These are phyloP conservation scores for Lagorchestes hirsutus DNA, from an alignment of 2,797 vertebrate genomes.

Conservation along the genomic window DNA sequence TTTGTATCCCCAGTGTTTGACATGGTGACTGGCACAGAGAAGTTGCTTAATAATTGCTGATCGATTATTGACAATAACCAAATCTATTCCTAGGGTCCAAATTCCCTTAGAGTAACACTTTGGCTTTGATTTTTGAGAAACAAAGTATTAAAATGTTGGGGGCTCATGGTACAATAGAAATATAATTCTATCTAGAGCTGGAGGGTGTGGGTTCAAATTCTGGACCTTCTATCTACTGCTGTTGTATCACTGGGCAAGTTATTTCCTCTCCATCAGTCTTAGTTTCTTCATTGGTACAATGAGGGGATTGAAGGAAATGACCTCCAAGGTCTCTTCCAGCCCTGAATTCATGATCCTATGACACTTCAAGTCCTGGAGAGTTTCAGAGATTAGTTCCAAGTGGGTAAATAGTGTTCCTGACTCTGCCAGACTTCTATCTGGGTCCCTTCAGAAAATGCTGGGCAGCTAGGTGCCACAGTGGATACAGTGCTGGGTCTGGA, in stretches of 20 bases:
- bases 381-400: constrained; percentile 43
- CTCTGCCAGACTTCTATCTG: constrained; percentile 21
- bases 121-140: constrained; percentile 45
- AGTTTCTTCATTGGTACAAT: background rate
- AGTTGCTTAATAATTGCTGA: background rate
- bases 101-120: constrained; percentile 22
- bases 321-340: background rate
- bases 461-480: background rate
- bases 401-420: constrained; percentile 26
- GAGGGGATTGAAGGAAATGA: background rate
- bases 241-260: background rate
- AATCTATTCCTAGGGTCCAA: background rate
- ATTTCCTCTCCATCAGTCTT: background rate
- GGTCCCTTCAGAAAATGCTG: background rate
- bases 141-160: background rate
- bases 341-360: constrained; percentile 19
- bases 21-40: background rate
- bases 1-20: background rate
- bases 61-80: constrained; percentile 9
- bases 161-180: background rate
- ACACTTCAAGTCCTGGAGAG: constrained; percentile 43
- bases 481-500: background rate
- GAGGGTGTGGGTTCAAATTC: background rate
- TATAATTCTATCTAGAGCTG: background rate
- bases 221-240: background rate